phyloP scores from a whole-genome alignment of 2,113 vertebrate species.

The Tragelaphus strepsiceros region DNA sequence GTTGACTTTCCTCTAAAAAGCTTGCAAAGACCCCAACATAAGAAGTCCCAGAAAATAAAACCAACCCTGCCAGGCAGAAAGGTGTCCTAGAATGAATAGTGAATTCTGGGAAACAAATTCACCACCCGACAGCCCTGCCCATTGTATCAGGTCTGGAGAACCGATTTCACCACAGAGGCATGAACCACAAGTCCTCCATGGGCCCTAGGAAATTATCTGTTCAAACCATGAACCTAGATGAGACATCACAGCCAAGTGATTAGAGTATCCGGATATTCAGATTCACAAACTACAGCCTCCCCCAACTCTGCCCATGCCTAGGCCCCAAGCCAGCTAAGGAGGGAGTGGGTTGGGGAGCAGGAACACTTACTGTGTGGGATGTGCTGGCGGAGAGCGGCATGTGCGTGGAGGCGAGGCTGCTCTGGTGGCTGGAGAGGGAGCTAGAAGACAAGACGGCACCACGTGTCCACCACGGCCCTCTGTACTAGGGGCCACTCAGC shows the following conservation, averaged over 20 bases:
- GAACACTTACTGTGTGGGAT: constrained; percentile 86
- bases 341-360: not conserved
- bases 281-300: not conserved
- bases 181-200: not conserved
- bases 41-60: not conserved
- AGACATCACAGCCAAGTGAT: not conserved
- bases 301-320: too few species aligned
- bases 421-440: constrained; percentile 85
- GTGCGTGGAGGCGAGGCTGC: constrained; percentile 86
- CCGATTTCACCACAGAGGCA: not conserved
- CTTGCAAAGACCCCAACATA: not conserved
- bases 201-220: not conserved
- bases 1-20: not conserved
- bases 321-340: not conserved
- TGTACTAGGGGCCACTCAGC: not conserved
- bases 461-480: not conserved
- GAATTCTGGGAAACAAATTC: not conserved
- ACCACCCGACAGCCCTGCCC: not conserved
- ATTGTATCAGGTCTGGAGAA: not conserved
- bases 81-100: not conserved
- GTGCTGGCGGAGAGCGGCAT: constrained; percentile 84
- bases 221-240: not conserved
- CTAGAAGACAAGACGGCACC: constrained; percentile 64
- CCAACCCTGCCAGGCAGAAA: not conserved
- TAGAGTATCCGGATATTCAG: not conserved